Conservation (phyloP, 2,113 vertebrate species). For the Astur gentilis region DNA sequence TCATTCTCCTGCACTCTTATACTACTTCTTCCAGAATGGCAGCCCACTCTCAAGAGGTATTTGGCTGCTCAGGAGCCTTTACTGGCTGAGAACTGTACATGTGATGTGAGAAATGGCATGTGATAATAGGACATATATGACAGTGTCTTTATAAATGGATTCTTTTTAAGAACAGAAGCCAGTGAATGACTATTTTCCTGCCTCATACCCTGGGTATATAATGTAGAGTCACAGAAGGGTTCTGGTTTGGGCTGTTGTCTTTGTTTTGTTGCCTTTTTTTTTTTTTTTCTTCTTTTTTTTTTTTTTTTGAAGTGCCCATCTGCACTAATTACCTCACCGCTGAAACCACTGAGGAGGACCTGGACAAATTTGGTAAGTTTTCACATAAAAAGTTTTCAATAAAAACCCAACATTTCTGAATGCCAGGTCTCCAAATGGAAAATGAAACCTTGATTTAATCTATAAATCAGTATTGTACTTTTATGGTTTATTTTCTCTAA, state of each 20-base stretch:
- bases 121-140: neutral
- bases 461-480: neutral
- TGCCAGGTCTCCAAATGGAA: neutral
- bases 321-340: neutral
- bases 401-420: neutral
- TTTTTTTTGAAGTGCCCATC: neutral
- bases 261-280: too few species aligned
- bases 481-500: neutral
- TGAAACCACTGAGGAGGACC: neutral
- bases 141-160: neutral
- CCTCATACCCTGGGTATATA: neutral
- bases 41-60: constrained; percentile 67
- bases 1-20: neutral
- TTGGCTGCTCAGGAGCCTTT: constrained; percentile 70
- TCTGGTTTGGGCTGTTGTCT: neutral
- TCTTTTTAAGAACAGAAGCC: neutral
- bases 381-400: neutral
- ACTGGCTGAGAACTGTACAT: constrained; percentile 57
- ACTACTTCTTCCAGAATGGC: constrained; percentile 67
- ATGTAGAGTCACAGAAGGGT: neutral
- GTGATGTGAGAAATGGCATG: neutral
- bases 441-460: neutral
- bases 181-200: neutral
- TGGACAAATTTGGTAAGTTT: neutral
- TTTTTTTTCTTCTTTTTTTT: neutral